A percentile compares a stretch with the other conserved stretches of the same genome.
phyloP scores from a whole-genome alignment of 1,140 invertebrate species.

The Parasteatoda tepidariorum region DNA sequence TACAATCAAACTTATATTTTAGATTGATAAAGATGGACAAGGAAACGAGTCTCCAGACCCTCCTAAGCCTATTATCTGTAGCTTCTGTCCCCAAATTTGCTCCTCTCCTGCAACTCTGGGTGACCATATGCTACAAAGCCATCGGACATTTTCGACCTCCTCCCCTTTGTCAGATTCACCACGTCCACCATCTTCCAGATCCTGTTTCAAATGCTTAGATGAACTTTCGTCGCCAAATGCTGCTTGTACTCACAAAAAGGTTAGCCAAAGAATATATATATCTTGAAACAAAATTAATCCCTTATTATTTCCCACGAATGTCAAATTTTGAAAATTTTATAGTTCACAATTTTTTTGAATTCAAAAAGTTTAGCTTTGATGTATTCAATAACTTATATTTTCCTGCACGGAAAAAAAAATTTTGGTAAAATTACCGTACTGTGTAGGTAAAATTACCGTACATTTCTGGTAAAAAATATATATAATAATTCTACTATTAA shows the following conservation, averaged over 20 bases:
- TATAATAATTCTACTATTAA: too few relatives aligned
- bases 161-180: conserved; percentile 19
- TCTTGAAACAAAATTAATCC: not conserved
- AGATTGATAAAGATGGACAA: not conserved
- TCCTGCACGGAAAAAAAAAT: too few relatives aligned
- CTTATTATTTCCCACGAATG: too few relatives aligned
- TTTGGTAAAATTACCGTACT: too few relatives aligned
- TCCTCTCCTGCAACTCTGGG: conserved; percentile 16
- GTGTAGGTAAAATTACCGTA: too few relatives aligned
- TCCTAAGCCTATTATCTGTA: conserved; percentile 24
- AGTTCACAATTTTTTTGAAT: too few relatives aligned
- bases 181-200: not conserved
- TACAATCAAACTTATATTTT: too few relatives aligned
- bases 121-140: conserved; percentile 11
- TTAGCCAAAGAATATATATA: not conserved
- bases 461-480: too few relatives aligned
- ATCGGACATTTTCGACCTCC: conserved; percentile 14
- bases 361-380: too few relatives aligned
- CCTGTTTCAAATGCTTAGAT: conserved; percentile 24
- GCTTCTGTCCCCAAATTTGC: conserved; percentile 41
- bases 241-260: conserved; percentile 33
- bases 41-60: conserved; percentile 31
- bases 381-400: too few relatives aligned
- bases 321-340: too few relatives aligned
- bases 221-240: conserved; percentile 37